Base-by-base conservation (phyloP, 2,888 invertebrate genomes). In the Ctenicera cuprea region DNA sequence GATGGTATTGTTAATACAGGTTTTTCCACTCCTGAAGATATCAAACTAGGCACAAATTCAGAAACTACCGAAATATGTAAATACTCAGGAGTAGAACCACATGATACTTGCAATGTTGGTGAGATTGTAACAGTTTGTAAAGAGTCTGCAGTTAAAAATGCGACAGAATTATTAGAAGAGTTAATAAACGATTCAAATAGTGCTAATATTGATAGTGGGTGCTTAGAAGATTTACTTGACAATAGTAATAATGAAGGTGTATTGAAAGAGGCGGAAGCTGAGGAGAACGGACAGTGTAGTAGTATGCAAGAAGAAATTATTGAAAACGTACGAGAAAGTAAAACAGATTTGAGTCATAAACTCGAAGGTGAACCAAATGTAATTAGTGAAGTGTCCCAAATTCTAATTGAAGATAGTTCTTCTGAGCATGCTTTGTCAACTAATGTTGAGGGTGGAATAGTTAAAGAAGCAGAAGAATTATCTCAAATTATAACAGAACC, bases 111-210 rank as follows among this genome's bases (percentile, higher is more conserved):
- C 3, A 48, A 48, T 48, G 14, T 48, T 8, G 48, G 18, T 18
- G 8, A 48, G 9, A 18, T 11, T 48, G 8, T 9, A 11, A 48
- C 48, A 9, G 11, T n/a, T 26, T 18, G 18, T 5, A 54, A 50
- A 18, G 16, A 20, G 20, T 14, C 43, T n/a, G n/a, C n/a, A 9
- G n/a, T 2, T 18, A 50, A 64, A 16, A 18, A 14, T 38, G 37
- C 14, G 54, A 18, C 22, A 48, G 67, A 66, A 50, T 12, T 30
- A 18, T 11, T 41, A n/a, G 22, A 48, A 37, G 57, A 64, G 2
- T 30, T 30, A n/a, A 50, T 52, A 12, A n/a, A 41, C 22, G 59
- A 14, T 33, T 12, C 54, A 5, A 14, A 7, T 0, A 20, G 11
- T 50, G 3, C 26, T 12, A 26, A 20, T 50, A 26, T 26, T 22